Evolutionary conservation across 1,140 invertebrate species (phyloP), one percentile per base, ranked within the genome.

Genomic region (Carposina sasakii): DNA sequence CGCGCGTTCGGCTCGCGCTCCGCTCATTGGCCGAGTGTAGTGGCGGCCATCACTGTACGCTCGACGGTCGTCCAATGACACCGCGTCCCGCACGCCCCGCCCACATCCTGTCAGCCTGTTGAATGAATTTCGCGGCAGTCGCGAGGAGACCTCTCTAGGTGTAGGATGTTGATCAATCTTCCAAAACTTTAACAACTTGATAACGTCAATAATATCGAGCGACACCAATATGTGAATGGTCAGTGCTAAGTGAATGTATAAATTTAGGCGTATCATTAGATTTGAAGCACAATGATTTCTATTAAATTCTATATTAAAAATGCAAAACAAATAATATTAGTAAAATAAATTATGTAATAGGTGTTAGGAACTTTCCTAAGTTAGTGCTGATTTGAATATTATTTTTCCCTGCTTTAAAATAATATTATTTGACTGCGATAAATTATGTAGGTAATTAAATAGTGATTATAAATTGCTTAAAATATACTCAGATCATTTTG

Each of bases 51-150:
- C 68, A 69, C 61, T 65, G 67, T 63, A 63, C 57, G 60, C 53
- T 64, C 54, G 49, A 52, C 68, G 60, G 51, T 69, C 63, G 61
- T 61, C 78, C 78, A 82, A 81, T 82, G 63, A 72, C 66, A 59
- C 64, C 68, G 73, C 78, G 67, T 71, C 73, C 76, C 78, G 70
- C 76, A 60, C 75, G 78, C 78, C 74, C 78, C 78, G 78, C 76
- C 78, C 78, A 82, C 68, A 67, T 75, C 76, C 63, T 72, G 45
- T 58, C 54, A 39, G 69, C 62, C 66, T 78, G 65, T 71, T 78
- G 72, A 78, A 78, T 75, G 76, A 55, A 63, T 58, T 63, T 52
- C 54, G 57, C 67, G 70, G 68, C 69, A 81, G 78, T 82, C 69
- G 64, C 48, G 53, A n/a, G n/a, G n/a, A n/a, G n/a, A n/a, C n/a